Evolutionary conservation across 2,888 invertebrate species (phyloP).

Genomic region (Cantharis flavilabris): DNA sequence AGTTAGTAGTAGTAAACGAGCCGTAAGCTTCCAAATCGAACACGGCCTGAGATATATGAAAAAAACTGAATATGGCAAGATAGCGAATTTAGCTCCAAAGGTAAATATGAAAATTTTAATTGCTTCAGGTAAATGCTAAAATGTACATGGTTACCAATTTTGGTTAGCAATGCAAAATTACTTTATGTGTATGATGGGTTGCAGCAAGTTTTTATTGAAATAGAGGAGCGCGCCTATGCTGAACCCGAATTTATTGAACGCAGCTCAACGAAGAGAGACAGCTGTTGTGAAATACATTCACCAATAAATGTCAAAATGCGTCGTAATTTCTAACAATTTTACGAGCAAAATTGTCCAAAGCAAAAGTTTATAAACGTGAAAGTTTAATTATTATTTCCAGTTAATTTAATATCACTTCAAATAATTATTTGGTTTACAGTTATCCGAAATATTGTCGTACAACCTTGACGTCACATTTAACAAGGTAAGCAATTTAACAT

Average conservation of each 20-base stretch:
- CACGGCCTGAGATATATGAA: too few relatives aligned
- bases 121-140: too few relatives aligned
- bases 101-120: too few relatives aligned
- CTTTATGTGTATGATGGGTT: background rate
- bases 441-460: background rate
- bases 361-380: background rate
- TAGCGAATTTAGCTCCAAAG: too few relatives aligned
- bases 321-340: constrained; percentile 26
- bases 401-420: background rate
- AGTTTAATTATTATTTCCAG: background rate
- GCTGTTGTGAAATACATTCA: constrained; percentile 11
- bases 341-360: constrained; percentile 5
- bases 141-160: too few relatives aligned
- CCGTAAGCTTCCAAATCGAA: too few relatives aligned
- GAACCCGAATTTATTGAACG: background rate
- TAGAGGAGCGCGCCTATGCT: background rate
- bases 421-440: background rate
- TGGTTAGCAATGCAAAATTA: too few relatives aligned
- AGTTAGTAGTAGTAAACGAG: too few relatives aligned
- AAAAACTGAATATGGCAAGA: too few relatives aligned
- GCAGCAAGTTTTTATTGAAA: background rate
- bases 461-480: background rate
- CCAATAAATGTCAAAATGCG: constrained; percentile 34
- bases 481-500: background rate
- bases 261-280: background rate